phyloP scores from a whole-genome alignment of 2,797 vertebrate species.

The Buceros bicornis region DNA sequence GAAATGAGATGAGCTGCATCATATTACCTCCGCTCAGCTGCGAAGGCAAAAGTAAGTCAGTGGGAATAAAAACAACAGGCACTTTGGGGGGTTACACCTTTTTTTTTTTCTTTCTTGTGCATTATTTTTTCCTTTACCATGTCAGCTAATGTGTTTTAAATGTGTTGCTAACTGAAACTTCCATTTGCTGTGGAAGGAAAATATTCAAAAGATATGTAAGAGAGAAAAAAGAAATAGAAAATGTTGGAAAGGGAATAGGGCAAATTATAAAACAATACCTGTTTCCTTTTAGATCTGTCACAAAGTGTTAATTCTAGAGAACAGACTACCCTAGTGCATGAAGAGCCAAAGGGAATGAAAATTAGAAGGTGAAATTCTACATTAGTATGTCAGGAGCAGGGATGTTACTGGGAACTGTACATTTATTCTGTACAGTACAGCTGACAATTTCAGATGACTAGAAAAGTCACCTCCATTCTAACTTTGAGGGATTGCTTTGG shows the following conservation, averaged over 20 bases:
- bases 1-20: background rate
- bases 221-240: background rate
- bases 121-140: background rate
- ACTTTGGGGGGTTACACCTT: accelerated
- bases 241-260: background rate
- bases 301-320: background rate
- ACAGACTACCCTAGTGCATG: background rate
- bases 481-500: conserved; percentile 14
- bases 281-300: conserved; percentile 1
- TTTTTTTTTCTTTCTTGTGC: background rate
- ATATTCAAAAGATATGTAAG: background rate
- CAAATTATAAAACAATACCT: background rate
- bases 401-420: background rate
- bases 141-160: background rate
- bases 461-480: conserved; percentile 27
- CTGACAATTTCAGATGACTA: conserved; percentile 10
- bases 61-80: background rate
- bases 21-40: background rate
- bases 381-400: background rate
- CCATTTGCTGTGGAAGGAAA: background rate
- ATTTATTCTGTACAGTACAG: conserved; percentile 4
- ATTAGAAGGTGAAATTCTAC: conserved; percentile 9
- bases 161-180: background rate
- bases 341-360: background rate
- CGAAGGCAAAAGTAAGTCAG: background rate